A percentile compares a stretch with the other conserved stretches of the same genome.
phyloP scores from a whole-genome alignment of 2,113 vertebrate species.

The Microtus richardsoni region DNA sequence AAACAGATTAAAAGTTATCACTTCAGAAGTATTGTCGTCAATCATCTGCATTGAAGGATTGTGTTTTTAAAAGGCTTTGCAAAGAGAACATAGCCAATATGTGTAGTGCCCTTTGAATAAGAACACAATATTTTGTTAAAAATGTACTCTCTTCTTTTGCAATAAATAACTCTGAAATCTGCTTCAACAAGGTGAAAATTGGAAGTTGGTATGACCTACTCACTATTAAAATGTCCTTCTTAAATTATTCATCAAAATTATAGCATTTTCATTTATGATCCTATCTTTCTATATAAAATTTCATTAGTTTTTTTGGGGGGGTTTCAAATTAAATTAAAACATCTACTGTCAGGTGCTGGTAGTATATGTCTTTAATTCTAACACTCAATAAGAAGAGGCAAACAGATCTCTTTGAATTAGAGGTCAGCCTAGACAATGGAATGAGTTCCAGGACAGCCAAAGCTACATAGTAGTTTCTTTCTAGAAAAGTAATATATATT shows the following conservation, averaged over 20 bases:
- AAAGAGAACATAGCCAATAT: slow-evolving; percentile 15
- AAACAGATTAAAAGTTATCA: slow-evolving; percentile 74
- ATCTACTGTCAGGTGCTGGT: not conserved
- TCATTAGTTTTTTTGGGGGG: not conserved
- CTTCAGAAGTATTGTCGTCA: slow-evolving; percentile 71
- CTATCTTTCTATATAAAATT: not conserved
- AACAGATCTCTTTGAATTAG: not conserved
- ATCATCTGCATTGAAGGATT: slow-evolving; percentile 65
- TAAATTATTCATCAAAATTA: not conserved
- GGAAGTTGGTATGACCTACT: not conserved
- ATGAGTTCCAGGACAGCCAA: not conserved
- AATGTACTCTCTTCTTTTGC: slow-evolving; percentile 11
- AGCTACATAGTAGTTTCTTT: not conserved
- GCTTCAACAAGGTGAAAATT: not conserved
- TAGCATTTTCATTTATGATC: not conserved
- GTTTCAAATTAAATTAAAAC: not conserved
- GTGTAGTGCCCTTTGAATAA: slow-evolving; percentile 26
- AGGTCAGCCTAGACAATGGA: not conserved
- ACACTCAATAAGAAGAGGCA: not conserved
- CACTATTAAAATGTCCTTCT: not conserved
- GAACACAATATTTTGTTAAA: not conserved
- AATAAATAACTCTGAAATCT: not conserved
- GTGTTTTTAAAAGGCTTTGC: slow-evolving; percentile 63
- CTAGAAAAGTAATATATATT: not conserved
- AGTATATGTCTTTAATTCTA: not conserved